Evolutionary conservation across 1,140 invertebrate genomes (phyloP).

Genomic region (Rhyacophila brunnea): DNA sequence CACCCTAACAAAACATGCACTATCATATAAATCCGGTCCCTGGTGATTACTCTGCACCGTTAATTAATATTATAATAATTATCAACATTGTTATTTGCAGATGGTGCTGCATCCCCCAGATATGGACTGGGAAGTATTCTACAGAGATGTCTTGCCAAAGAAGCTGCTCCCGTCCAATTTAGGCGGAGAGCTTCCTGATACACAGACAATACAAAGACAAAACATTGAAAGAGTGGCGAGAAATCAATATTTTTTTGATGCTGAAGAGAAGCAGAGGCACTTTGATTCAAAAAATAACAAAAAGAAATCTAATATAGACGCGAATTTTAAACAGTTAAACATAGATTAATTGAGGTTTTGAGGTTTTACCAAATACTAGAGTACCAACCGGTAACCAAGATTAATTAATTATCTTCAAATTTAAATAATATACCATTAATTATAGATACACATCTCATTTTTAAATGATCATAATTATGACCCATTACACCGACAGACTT

Average conservation of each 20-base stretch:
- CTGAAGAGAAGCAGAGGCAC: neutral
- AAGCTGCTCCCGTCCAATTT: slow-evolving; percentile 42
- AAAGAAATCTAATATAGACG: too few relatives aligned
- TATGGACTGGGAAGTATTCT: slow-evolving; percentile 44
- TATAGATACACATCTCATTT: too few relatives aligned
- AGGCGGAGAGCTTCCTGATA: slow-evolving; percentile 44
- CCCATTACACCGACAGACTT: too few relatives aligned
- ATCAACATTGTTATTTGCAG: slow-evolving; percentile 34
- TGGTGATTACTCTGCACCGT: neutral
- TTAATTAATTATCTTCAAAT: too few relatives aligned
- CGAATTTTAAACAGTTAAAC: too few relatives aligned
- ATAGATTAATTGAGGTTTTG: too few relatives aligned
- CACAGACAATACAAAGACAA: slow-evolving; percentile 43
- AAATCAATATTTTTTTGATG: slow-evolving; percentile 42
- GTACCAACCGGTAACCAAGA: too few relatives aligned
- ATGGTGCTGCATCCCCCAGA: slow-evolving; percentile 48
- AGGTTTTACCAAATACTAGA: too few relatives aligned
- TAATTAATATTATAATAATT: neutral
- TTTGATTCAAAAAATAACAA: neutral
- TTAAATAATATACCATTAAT: too few relatives aligned
- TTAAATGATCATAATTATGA: too few relatives aligned
- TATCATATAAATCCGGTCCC: too few relatives aligned
- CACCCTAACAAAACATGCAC: too few relatives aligned
- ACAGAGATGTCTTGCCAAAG: slow-evolving; percentile 42
- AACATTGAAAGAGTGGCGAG: slow-evolving; percentile 41